A percentile compares a stretch with the other conserved stretches of the same genome.
phyloP scores from a whole-genome alignment of 2,888 invertebrate genomes.

The Drosophila lacicola region DNA sequence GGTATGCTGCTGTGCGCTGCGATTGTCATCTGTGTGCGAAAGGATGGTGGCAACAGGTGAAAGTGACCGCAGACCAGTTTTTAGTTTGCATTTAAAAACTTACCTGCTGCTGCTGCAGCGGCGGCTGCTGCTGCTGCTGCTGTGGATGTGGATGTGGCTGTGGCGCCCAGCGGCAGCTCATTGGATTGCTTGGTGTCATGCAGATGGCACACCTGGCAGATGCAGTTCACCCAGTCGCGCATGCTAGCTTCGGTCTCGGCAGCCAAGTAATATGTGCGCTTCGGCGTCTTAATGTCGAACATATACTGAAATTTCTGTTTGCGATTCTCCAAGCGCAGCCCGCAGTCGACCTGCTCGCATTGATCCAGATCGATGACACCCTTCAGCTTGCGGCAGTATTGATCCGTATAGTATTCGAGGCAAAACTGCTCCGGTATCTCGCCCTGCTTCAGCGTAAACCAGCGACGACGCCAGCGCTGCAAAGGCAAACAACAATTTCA shows the following conservation, averaged over 20 bases:
- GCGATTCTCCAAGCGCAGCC: slow-evolving; percentile 92
- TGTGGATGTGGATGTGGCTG: slow-evolving; percentile 46
- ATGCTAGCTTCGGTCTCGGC: slow-evolving; percentile 96
- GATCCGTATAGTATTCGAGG: slow-evolving; percentile 96
- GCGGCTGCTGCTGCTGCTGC: slow-evolving; percentile 22
- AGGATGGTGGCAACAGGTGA: slow-evolving; percentile 24
- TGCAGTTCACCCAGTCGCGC: slow-evolving; percentile 97
- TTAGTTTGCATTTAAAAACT: slow-evolving; percentile 12
- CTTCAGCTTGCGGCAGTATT: slow-evolving; percentile 93
- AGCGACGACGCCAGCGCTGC: slow-evolving; percentile 97
- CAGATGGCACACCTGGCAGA: slow-evolving; percentile 96
- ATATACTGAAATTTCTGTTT: slow-evolving; percentile 93
- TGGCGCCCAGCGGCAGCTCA: slow-evolving; percentile 72
- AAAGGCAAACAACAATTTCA: slow-evolving; percentile 32
- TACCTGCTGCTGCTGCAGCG: slow-evolving; percentile 41
- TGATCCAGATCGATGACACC: slow-evolving; percentile 97
- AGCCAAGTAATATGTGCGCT: slow-evolving; percentile 95
- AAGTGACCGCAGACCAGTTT: slow-evolving; percentile 41
- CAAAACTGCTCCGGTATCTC: slow-evolving; percentile 97
- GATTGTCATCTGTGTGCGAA: slow-evolving; percentile 68
- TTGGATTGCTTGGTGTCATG: slow-evolving; percentile 87
- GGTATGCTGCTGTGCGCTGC: slow-evolving; percentile 64
- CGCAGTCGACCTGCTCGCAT: slow-evolving; percentile 97
- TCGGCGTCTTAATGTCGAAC: slow-evolving; percentile 95
- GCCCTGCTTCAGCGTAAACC: slow-evolving; percentile 96